Percentiles rank a stretch among this genome's conserved stretches.
phyloP scores from a whole-genome alignment of 2,113 vertebrate species.

The Lutjanus erythropterus region DNA sequence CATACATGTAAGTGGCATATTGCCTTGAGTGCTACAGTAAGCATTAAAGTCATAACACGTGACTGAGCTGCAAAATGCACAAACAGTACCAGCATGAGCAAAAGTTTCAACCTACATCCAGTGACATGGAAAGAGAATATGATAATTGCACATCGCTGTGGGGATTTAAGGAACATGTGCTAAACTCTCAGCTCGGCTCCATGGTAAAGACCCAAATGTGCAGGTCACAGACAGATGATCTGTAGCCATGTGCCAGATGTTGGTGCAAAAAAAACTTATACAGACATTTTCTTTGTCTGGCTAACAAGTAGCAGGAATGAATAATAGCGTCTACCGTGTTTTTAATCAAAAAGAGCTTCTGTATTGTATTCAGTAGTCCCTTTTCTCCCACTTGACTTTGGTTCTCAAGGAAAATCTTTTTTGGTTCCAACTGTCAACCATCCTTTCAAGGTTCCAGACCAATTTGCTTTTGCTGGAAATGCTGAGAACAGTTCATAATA shows the following conservation, averaged over 20 bases:
- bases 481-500: too few species aligned
- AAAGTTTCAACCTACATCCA: constrained; percentile 37
- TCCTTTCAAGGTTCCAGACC: too few species aligned
- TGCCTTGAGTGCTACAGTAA: constrained; percentile 50
- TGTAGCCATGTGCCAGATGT: constrained; percentile 16
- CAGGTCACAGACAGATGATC: constrained; percentile 4
- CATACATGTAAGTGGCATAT: constrained; percentile 14
- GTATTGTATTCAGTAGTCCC: too few species aligned
- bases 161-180: constrained; percentile 47
- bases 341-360: too few species aligned
- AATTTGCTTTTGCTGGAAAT: too few species aligned
- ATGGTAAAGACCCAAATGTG: constrained; percentile 13
- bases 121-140: constrained; percentile 52
- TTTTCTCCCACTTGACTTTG: too few species aligned
- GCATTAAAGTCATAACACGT: constrained; percentile 32
- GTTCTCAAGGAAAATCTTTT: too few species aligned
- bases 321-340: neutral
- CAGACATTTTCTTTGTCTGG: neutral
- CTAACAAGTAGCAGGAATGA: neutral
- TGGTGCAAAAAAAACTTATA: constrained; percentile 1
- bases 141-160: constrained; percentile 35
- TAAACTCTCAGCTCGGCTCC: neutral
- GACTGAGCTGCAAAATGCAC: constrained; percentile 31
- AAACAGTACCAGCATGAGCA: constrained; percentile 31
- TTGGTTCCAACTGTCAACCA: too few species aligned